Conservation (phyloP, 2,888 invertebrate genomes). For the Fissipunctia ypsillon region DNA sequence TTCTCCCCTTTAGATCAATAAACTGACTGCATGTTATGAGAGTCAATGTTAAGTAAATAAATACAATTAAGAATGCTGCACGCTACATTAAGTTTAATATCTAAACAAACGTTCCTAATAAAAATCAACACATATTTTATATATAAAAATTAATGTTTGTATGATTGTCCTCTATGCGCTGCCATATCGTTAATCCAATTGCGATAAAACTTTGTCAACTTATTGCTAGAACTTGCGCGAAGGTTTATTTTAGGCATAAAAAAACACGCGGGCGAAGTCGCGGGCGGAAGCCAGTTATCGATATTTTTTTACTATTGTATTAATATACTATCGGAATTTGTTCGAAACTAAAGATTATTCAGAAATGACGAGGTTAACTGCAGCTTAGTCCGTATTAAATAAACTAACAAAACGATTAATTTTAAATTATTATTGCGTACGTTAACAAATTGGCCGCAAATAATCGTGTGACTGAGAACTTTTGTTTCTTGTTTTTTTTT, state of each 20-base stretch:
- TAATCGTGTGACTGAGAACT: not conserved
- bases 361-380: not conserved
- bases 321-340: not conserved
- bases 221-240: too few species aligned
- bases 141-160: too few species aligned
- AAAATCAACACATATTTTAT: slow-evolving; percentile 9
- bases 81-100: slow-evolving; percentile 20
- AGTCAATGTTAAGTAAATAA: slow-evolving; percentile 27
- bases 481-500: slow-evolving; percentile 1
- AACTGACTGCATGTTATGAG: slow-evolving; percentile 17
- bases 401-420: not conserved
- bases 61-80: slow-evolving; percentile 30
- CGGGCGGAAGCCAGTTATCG: too few species aligned
- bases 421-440: not conserved
- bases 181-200: too few species aligned
- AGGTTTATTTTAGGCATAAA: too few species aligned
- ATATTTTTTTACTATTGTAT: not conserved
- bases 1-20: slow-evolving; percentile 29
- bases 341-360: not conserved
- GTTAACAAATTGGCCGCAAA: not conserved
- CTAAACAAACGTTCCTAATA: slow-evolving; percentile 9
- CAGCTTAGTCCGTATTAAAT: slow-evolving; percentile 5
- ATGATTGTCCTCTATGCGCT: too few species aligned
- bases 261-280: too few species aligned
- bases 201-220: too few species aligned